Conservation (phyloP, 2,797 vertebrate genomes). For the Acanthornis magna region DNA sequence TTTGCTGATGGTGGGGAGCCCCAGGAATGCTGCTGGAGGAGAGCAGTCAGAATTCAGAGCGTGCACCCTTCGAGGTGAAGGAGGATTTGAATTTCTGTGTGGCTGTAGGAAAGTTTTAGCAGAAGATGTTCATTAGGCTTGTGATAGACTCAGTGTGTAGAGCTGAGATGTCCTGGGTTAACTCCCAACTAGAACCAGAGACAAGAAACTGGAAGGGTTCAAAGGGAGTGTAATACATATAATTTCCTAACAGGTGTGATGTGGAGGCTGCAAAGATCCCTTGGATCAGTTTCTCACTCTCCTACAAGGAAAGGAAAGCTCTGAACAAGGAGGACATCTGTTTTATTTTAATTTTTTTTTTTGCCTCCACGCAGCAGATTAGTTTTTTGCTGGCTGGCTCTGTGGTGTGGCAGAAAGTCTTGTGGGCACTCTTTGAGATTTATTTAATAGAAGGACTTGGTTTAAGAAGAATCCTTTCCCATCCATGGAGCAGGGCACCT, state of each 20-base stretch:
- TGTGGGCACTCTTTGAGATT: neutral
- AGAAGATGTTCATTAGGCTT: neutral
- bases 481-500: neutral
- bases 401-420: neutral
- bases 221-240: rapidly evolving
- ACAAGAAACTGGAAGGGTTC: neutral
- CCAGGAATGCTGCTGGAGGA: neutral
- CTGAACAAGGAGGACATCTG: neutral
- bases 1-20: neutral
- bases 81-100: rapidly evolving
- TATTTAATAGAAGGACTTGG: neutral
- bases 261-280: neutral
- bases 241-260: neutral
- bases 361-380: neutral
- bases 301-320: no score
- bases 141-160: neutral
- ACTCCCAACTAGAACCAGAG: neutral
- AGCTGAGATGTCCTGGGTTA: neutral
- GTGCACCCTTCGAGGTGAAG: rapidly evolving
- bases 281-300: neutral
- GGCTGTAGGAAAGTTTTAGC: neutral
- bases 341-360: neutral
- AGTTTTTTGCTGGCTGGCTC: neutral
- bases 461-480: neutral
- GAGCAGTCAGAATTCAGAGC: neutral